phyloP scores from a whole-genome alignment of 2,797 vertebrate species.

The Pterois miles region DNA sequence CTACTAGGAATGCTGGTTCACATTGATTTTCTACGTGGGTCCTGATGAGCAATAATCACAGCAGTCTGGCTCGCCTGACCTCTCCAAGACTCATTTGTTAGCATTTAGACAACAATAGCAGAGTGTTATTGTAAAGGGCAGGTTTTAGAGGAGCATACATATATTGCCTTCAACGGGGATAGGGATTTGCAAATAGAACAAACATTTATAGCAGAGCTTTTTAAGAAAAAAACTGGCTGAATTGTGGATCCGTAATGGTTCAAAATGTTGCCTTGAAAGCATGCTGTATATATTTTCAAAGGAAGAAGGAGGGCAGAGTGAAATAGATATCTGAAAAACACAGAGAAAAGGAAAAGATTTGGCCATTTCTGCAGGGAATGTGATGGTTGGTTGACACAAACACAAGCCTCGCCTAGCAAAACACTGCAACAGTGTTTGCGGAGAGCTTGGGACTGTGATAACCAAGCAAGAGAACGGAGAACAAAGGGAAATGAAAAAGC shows the following conservation, averaged over 20 bases:
- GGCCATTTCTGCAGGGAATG: constrained; percentile 58
- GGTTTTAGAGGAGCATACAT: neutral
- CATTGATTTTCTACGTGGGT: constrained; percentile 38
- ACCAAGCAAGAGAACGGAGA: constrained; percentile 54
- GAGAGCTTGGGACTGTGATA: constrained; percentile 61
- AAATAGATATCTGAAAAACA: constrained; percentile 40
- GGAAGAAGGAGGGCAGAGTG: constrained; percentile 36
- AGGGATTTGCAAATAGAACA: constrained; percentile 10
- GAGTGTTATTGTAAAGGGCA: constrained; percentile 43
- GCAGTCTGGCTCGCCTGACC: constrained; percentile 33
- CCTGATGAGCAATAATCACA: constrained; percentile 50
- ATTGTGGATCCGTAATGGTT: constrained; percentile 16
- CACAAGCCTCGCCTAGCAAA: constrained; percentile 53
- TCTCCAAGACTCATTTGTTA: constrained; percentile 47
- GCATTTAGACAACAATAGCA: constrained; percentile 43
- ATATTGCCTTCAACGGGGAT: neutral
- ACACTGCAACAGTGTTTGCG: constrained; percentile 78
- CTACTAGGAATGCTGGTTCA: neutral
- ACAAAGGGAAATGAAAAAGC: constrained; percentile 64
- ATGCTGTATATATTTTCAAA: constrained; percentile 35
- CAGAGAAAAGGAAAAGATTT: constrained; percentile 28
- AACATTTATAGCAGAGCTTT: neutral
- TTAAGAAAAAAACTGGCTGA: constrained; percentile 1
- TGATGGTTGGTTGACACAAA: constrained; percentile 70
- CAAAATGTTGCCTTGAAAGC: constrained; percentile 23